Conservation (phyloP, 2,797 vertebrate species). For the Myiotriccus ornatus region DNA sequence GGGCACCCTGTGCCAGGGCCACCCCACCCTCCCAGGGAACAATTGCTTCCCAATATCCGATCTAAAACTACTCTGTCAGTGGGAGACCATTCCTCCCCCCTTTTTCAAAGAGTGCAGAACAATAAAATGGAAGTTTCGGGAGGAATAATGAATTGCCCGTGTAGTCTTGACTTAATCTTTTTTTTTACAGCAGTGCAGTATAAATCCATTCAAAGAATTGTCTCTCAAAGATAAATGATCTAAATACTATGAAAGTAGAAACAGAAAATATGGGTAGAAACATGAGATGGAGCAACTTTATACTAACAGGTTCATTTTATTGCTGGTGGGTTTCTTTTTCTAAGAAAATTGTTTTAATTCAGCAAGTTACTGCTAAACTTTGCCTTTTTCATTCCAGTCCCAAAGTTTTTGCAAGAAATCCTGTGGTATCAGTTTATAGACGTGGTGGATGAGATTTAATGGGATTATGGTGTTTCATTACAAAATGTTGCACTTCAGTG, state of each 20-base stretch:
- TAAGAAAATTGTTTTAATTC: not conserved
- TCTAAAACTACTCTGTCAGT: not conserved
- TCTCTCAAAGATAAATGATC: not conserved
- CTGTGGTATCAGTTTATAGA: not conserved
- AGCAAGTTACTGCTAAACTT: not conserved
- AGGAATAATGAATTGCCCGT: not conserved
- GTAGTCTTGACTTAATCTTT: not conserved
- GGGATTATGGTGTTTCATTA: not conserved
- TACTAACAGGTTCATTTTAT: not conserved
- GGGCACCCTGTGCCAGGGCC: not conserved
- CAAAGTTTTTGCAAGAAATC: not conserved
- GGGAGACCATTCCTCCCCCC: not conserved
- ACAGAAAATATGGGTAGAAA: not conserved
- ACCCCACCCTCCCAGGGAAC: fast-evolving
- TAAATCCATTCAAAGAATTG: not conserved
- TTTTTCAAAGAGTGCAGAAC: not conserved
- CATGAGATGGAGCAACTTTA: not conserved
- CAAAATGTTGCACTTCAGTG: not conserved
- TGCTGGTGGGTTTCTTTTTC: not conserved
- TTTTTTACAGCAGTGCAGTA: not conserved
- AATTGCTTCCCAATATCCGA: fast-evolving
- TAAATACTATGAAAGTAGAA: not conserved
- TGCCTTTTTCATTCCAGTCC: not conserved
- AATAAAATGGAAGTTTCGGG: not conserved
- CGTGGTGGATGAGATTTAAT: not conserved